Base-by-base conservation (phyloP, 2,888 invertebrate species). In the Watsonalla cultraria region DNA sequence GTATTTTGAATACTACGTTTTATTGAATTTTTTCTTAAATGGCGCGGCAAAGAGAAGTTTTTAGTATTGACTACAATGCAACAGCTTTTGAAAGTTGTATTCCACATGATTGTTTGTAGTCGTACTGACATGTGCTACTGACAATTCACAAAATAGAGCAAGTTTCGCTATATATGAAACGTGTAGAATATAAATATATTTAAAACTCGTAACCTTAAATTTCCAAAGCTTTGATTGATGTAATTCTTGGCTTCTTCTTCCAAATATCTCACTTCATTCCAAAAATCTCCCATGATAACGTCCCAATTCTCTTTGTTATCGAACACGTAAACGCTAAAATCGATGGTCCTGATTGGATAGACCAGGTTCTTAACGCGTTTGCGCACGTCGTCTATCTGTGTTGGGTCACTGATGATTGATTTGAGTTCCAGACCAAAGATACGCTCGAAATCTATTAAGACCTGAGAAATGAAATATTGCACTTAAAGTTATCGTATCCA, bases 341-440 rank as follows among this genome's bases (percentile, higher is more conserved):
- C 95, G 0, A 97, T 93, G 61, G 94, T 93, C 45, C 94, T 91
- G 33, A 96, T 94, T 0, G 96, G 96, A 51, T 92, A 91, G 0
- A 97, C 93, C 33, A 98, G 88, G 52, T 93, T 93, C 67, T 94
- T 95, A 0, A 98, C 95, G 56, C 96, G 93, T 60, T 95, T 94
- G 14, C 96, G 92, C 5, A 98, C 95, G 59, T 94, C 94, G 72
- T 98, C 97, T 50, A 98, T 96, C 70, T 96, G 94, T 8, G 95
- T 94, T 0, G 97, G 96, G 76, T 98, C 97, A 58, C 94, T 95
- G 42, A 97, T 95, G 39, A 98, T 95, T 0, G 96, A 94, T 73
- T 97, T 96, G 4, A 98, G 83, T 69, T 97, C 96, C 0, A 94
- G 92, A 0, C 97, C 97, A 77, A 98, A 97, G 57, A 98, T 95